Base-by-base conservation (phyloP, 2,113 vertebrate species). In the Tetrao urogallus region DNA sequence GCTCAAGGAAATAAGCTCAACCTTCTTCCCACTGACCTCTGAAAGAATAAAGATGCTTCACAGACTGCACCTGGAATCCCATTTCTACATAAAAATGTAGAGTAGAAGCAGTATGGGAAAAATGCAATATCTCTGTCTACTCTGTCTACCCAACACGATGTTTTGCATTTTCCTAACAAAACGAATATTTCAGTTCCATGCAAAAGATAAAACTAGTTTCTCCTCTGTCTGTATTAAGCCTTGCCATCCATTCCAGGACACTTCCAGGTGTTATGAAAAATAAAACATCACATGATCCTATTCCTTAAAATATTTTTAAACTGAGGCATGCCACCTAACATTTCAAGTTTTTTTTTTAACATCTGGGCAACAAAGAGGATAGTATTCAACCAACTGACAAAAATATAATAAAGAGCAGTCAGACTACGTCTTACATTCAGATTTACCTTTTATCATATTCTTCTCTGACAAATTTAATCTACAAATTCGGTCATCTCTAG, bases 91-190 rank as follows among this genome's bases (percentile, higher is more conserved):
- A 11, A 15, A 45, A 1, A 3, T 19, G 15, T 34, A 58, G 43
- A 40, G 2, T 0, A 25, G 17, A 58, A 74, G 17, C 28, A n/a
- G 27, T 2, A 2, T 7, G 1, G 40, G 14, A 45, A 79, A 48
- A 21, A 34, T 32, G 13, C 32, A 27, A 3, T 6, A 19, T 63
- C 12, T 4, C 18, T 66, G 34, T 57, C n/a, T 10, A 1, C 12
- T 4, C 18, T 66, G 34, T 57, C n/a, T 10, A 1, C 7, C 15
- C 5, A 30, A 57, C 50, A n/a, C 0, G 1, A 14, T 22, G 28
- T 88, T 61, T 60, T 30, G 11, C 5, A 65, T 82, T 73, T 27
- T 78, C 32, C 13, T 50, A 63, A 30, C 24, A 30, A 58, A 70
- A 63, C 1, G 3, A 50, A 54, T 52, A 58, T 42, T 34, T 61